A percentile compares a stretch with the other conserved stretches of the same genome.
phyloP scores from a whole-genome alignment of 2,113 vertebrate species.

The Carettochelys insculpta region DNA sequence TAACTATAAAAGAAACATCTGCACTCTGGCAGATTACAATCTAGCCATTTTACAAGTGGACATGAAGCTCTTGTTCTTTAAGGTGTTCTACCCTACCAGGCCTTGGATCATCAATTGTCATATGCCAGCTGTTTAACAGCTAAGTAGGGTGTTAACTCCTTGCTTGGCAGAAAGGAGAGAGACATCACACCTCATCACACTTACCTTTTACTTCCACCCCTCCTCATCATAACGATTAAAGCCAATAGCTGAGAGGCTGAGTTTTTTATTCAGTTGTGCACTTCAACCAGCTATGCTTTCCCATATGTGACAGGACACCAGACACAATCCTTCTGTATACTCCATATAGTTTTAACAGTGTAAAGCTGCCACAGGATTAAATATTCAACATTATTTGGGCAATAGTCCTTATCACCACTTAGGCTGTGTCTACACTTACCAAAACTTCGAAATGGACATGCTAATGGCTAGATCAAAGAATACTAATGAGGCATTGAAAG shows the following conservation, averaged over 20 bases:
- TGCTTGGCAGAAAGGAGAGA: background rate
- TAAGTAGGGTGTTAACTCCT: background rate
- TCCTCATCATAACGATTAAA: too few species aligned
- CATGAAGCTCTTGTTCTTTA: background rate
- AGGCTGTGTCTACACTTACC: too few species aligned
- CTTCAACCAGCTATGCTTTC: background rate
- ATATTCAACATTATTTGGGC: background rate
- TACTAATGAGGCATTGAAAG: too few species aligned
- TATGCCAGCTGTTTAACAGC: background rate
- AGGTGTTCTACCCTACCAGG: background rate
- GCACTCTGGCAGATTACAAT: background rate
- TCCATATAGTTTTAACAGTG: too few species aligned
- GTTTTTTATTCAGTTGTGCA: background rate
- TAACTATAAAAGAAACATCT: conserved; percentile 11
- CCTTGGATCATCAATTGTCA: background rate
- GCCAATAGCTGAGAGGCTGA: too few species aligned
- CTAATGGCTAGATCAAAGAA: too few species aligned
- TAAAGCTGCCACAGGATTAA: background rate
- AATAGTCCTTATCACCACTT: background rate
- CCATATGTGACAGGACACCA: background rate
- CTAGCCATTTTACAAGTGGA: background rate
- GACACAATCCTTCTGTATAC: too few species aligned
- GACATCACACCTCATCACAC: background rate
- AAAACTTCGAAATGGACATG: too few species aligned
- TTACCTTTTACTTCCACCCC: too few species aligned